Evolutionary conservation across 2,113 vertebrate genomes (phyloP), one percentile per base, ranked within the genome.

Genomic region (Hiodon tergisus): DNA sequence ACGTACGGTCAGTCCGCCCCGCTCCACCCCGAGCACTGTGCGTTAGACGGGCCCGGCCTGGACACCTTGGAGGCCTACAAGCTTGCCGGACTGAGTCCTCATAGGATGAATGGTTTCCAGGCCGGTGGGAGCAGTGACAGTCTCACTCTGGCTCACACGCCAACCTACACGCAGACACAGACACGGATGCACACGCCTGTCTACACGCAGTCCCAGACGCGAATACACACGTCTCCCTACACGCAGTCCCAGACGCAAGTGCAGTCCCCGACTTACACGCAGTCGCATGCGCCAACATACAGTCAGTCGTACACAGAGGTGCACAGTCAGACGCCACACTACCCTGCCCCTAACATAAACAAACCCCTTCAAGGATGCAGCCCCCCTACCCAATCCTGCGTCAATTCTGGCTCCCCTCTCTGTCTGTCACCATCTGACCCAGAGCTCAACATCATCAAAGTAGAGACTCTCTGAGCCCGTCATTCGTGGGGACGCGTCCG

Each of bases 381-480:
- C 9, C 53, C 84, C 4, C 80, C 87, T 7, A 75, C 78, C 5
- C 85, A 76, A 71, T 66, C 72, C 0, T 69, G 72, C 71, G 59
- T 84, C 80, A 84, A 78, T 72, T 65, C 80, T 0, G 60, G 67
- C 53, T 83, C 73, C 4, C 55, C 68, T 10, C 63, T 63, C 14
- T 46, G 16, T 3, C 31, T 75, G 4, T 65, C 79, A 10, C 67
- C 82, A 4, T 83, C 81, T 65, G 80, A 89, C 68, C 74, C 83
- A 2, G 84, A 88, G 69, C 77, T 87, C 74, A 90, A 79, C 77
- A 87, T 83, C 67, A 87, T 91, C 58, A 92, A 91, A 83, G 88
- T 91, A 47, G 90, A 92, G 79, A 89, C 80, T 31, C 83, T 88
- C 11, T 92, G 82, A 79, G 11, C 7, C 66, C 13, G 66, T 13